phyloP scores from a whole-genome alignment of 2,113 vertebrate genomes.

The Leptobrachium ailaonicum region DNA sequence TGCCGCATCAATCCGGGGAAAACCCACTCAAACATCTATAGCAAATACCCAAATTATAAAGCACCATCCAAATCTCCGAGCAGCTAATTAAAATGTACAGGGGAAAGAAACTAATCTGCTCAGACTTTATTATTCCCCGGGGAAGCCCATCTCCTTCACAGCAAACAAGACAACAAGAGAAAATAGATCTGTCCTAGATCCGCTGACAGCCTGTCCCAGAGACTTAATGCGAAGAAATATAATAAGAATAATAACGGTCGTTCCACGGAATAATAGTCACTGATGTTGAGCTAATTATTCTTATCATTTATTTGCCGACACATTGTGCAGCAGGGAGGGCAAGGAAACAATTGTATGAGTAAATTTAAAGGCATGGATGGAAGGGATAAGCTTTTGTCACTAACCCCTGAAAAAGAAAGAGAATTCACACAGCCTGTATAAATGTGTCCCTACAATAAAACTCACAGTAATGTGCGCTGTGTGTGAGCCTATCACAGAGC shows the following conservation, averaged over 20 bases:
- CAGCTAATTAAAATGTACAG: not conserved
- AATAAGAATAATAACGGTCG: not conserved
- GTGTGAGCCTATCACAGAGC: too few species aligned
- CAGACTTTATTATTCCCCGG: not conserved
- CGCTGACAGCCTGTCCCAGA: not conserved
- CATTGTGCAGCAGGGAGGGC: not conserved
- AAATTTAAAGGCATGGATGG: too few species aligned
- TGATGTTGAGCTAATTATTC: not conserved
- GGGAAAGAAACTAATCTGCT: not conserved
- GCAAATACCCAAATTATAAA: not conserved
- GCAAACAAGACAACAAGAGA: constrained; percentile 6
- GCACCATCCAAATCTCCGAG: not conserved
- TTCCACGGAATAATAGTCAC: not conserved
- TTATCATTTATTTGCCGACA: not conserved
- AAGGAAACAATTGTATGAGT: not conserved
- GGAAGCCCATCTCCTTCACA: not conserved
- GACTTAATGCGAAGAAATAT: not conserved
- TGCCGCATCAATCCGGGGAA: too few species aligned
- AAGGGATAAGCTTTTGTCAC: too few species aligned
- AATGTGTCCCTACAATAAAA: too few species aligned
- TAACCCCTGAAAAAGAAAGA: too few species aligned
- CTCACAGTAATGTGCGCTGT: too few species aligned
- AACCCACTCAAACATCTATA: too few species aligned
- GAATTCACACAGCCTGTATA: too few species aligned
- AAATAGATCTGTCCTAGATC: constrained; percentile 1